Evolutionary conservation across 1,140 invertebrate species (phyloP).

Genomic region (Sipha flava): DNA sequence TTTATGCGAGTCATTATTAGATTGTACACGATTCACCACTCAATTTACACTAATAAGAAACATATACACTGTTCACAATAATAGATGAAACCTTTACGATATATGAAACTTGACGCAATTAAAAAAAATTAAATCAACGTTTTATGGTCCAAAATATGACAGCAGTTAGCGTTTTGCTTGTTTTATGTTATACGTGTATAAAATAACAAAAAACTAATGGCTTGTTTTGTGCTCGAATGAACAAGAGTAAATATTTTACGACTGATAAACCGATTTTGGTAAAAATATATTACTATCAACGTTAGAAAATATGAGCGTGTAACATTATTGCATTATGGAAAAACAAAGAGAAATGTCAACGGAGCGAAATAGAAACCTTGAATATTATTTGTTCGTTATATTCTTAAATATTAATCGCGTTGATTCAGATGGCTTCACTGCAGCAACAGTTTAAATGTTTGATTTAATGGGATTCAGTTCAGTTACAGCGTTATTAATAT

Average conservation of each 20-base stretch:
- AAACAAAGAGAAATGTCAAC: not conserved
- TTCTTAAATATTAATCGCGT: not conserved
- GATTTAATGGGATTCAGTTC: not conserved
- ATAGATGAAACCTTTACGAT: not conserved
- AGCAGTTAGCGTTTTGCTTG: not conserved
- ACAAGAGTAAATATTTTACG: slow-evolving; percentile 1
- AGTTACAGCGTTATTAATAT: not conserved
- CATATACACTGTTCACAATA: no score
- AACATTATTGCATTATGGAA: not conserved
- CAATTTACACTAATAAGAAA: no score
- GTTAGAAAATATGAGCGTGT: no score
- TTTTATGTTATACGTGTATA: not conserved
- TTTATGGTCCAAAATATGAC: not conserved
- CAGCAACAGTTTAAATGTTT: not conserved
- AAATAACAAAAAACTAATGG: not conserved
- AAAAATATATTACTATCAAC: no score
- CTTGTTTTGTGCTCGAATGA: not conserved
- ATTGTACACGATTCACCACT: no score
- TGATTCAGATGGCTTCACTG: not conserved
- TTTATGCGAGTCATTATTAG: no score
- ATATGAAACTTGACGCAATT: no score
- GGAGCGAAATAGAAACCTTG: not conserved
- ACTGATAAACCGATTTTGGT: not conserved
- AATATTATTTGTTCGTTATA: not conserved
- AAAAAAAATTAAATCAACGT: not conserved